A percentile compares a stretch with the other conserved stretches of the same genome.
Evolutionary conservation across 2,888 invertebrate genomes (phyloP).

Genomic region (Pseudococcus viburni): DNA sequence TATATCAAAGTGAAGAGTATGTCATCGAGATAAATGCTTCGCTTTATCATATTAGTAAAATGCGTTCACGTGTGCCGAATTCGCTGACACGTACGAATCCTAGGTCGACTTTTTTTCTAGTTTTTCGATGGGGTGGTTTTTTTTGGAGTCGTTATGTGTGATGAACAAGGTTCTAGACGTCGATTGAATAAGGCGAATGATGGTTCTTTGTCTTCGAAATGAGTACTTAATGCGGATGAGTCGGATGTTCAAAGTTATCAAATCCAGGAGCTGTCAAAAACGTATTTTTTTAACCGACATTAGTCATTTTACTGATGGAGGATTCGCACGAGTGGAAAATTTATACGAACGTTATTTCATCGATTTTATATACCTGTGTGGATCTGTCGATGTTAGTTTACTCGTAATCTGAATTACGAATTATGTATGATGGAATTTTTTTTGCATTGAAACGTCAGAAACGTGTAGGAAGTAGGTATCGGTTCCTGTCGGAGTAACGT

Average conservation of each 20-base stretch:
- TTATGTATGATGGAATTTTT: no score
- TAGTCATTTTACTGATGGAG: no score
- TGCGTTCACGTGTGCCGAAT: constrained; percentile 16
- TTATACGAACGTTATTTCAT: no score
- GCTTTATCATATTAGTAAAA: constrained; percentile 26
- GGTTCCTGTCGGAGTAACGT: no score
- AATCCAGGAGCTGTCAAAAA: neutral
- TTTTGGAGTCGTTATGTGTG: neutral
- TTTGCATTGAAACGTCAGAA: no score
- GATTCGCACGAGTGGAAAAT: no score
- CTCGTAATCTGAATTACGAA: no score
- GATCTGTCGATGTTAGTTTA: no score
- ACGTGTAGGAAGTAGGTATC: no score
- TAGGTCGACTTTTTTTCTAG: neutral
- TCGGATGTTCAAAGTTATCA: neutral
- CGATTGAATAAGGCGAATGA: neutral
- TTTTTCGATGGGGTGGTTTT: neutral
- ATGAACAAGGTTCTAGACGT: neutral
- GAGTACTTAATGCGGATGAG: neutral
- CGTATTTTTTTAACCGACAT: neutral
- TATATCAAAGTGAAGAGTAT: constrained; percentile 6
- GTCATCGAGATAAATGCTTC: neutral
- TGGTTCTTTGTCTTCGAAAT: neutral
- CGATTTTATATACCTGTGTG: no score
- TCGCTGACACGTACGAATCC: constrained; percentile 4